Base-by-base conservation (phyloP, 2,113 vertebrate species). In the Numida meleagris region DNA sequence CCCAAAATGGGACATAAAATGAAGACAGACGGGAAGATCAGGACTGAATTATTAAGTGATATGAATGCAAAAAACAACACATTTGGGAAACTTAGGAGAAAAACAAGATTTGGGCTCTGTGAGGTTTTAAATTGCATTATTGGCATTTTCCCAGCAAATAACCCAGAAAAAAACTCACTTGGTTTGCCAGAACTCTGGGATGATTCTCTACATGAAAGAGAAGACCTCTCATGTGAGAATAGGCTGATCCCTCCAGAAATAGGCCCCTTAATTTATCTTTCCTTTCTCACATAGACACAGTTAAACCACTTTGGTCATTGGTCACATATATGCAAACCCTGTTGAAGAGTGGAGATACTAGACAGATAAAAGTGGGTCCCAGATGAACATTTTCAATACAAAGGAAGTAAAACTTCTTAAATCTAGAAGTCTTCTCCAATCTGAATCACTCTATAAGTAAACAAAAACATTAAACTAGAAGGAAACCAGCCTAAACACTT, bases 41-140 rank as follows among this genome's bases (percentile, higher is more conserved):
- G 43, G 78, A 80, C 68, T 95, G 92, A 97, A 80, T 95, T 96
- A 97, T 96, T 95, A 90, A 91, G 97, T 94, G 92, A 71, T 77
- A 93, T 62, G 51, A 89, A 89, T 81, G 46, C 46, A 91, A 94
- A 84, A 94, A 85, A 19, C 57, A 87, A 66, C 45, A 77, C 80
- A 71, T 86, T 81, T 79, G 87, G 82, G 90, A 95, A 85, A 95
- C 75, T 75, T 68, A 83, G 85, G 77, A 83, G 16, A 58, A 63
- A 95, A 93, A 58, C 40, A 79, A 70, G 53, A 83, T 83, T 89
- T 97, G 88, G 80, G 76, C 57, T 83, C 61, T 29, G 15, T 50
- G 85, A 48, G 78, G 88, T 79, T 96, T 97, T 93, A 94, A 93
- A 95, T 93, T 87, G 86, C 78, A 36, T 88, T 93, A 76, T 89